Conservation (phyloP, 2,113 vertebrate genomes). For the Trichechus manatus region DNA sequence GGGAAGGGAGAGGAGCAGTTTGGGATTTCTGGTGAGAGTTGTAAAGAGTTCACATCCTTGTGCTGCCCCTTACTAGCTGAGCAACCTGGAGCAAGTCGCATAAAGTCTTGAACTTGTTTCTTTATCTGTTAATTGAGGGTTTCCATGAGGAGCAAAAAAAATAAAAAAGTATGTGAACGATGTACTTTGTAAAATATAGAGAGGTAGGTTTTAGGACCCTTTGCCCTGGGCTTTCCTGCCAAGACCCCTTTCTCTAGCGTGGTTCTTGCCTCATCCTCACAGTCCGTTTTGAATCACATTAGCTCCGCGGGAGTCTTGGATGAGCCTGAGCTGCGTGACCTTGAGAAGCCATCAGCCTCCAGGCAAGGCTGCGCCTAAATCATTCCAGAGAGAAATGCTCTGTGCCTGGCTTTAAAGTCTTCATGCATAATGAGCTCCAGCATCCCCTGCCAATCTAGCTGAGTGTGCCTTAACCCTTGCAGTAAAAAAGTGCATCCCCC, state of each 20-base stretch:
- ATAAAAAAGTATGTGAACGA: fast-evolving
- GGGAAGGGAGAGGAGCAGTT: not conserved
- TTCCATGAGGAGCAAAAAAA: not conserved
- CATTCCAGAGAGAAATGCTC: not conserved
- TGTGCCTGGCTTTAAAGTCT: not conserved
- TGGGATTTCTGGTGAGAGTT: fast-evolving
- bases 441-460: not conserved
- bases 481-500: not conserved
- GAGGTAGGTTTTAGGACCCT: not conserved
- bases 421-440: not conserved
- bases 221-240: not conserved
- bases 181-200: fast-evolving
- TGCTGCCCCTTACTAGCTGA: not conserved
- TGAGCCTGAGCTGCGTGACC: not conserved
- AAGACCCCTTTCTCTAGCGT: fast-evolving
- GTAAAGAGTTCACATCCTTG: fast-evolving
- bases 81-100: fast-evolving
- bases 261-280: not conserved
- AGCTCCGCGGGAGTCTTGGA: not conserved
- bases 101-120: fast-evolving
- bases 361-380: not conserved
- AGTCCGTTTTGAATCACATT: not conserved
- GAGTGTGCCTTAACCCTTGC: not conserved
- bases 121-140: too few species aligned
- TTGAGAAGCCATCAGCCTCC: not conserved